Evolutionary conservation across 2,888 invertebrate species (phyloP).

Genomic region (Uloborus plumipes): DNA sequence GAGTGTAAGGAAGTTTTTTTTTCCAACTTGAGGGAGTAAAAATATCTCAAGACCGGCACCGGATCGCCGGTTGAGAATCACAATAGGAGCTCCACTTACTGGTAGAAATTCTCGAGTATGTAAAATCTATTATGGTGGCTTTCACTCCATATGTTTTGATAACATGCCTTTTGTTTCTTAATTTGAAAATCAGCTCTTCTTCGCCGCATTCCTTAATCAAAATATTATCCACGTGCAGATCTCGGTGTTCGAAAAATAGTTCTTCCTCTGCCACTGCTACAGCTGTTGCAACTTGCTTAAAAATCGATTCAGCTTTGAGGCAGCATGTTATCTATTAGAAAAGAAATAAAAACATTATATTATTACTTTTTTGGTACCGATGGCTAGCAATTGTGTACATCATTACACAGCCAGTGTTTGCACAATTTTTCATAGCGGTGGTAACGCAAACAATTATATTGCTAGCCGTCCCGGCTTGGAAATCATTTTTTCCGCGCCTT

Average conservation of each 20-base stretch:
- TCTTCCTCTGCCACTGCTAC: constrained; percentile 24
- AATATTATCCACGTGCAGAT: constrained; percentile 21
- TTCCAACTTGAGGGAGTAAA: no score
- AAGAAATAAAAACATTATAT: no score
- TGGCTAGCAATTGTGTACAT: no score
- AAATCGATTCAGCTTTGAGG: constrained; percentile 15
- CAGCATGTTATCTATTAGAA: not conserved
- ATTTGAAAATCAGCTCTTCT: not conserved
- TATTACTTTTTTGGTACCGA: no score
- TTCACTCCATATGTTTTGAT: constrained; percentile 20
- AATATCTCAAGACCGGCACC: no score
- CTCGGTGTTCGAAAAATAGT: constrained; percentile 23
- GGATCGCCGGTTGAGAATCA: no score
- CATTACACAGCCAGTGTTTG: no score
- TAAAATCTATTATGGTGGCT: constrained; percentile 33
- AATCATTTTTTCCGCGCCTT: no score
- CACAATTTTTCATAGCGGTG: no score
- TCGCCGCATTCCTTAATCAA: not conserved
- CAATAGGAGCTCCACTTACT: not conserved
- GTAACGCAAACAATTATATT: no score
- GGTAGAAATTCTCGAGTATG: constrained; percentile 27
- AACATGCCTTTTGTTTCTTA: not conserved
- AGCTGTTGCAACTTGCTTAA: constrained; percentile 23
- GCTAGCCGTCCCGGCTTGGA: no score
- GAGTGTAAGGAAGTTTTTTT: no score